These are phyloP conservation scores for Drosophila bifasciata DNA, from an alignment of 1,140 invertebrate genomes.

Conservation along the genomic window DNA sequence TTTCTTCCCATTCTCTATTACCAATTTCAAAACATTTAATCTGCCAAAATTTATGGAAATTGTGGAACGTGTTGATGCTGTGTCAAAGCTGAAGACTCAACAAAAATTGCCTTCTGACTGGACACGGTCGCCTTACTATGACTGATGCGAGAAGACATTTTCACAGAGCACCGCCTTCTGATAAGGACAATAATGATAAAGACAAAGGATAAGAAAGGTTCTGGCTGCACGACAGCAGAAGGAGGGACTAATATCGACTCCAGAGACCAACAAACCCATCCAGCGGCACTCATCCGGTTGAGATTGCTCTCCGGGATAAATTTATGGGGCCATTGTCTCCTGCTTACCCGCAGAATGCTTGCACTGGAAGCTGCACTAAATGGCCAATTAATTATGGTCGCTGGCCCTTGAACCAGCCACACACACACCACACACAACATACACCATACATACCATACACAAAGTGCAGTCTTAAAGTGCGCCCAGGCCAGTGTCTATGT, in stretches of 20 bases:
- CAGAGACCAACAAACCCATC: conserved; percentile 55
- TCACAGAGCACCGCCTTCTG: conserved; percentile 68
- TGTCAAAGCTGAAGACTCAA: no score
- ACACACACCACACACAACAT: conserved; percentile 13
- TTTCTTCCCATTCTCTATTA: background rate
- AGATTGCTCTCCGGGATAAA: conserved; percentile 43
- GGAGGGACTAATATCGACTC: background rate
- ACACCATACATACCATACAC: background rate
- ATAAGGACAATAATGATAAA: conserved; percentile 60
- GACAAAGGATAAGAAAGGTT: conserved; percentile 43
- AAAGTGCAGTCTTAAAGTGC: conserved; percentile 41
- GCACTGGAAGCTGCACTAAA: conserved; percentile 69
- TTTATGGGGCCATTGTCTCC: conserved; percentile 72
- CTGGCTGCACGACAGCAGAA: conserved; percentile 6
- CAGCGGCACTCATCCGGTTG: conserved; percentile 31
- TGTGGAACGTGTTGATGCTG: no score
- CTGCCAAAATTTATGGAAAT: no score
- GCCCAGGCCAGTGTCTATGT: background rate
- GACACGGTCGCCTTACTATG: conserved; percentile 19
- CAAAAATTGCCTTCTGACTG: conserved; percentile 25
- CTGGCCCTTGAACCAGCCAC: conserved; percentile 55
- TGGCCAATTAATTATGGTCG: conserved; percentile 79
- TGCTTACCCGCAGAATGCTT: conserved; percentile 66
- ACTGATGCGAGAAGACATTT: conserved; percentile 51
- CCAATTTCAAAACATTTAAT: background rate